Conservation (phyloP, 2,888 invertebrate species). For the Rhopalosiphum nymphaeae region DNA sequence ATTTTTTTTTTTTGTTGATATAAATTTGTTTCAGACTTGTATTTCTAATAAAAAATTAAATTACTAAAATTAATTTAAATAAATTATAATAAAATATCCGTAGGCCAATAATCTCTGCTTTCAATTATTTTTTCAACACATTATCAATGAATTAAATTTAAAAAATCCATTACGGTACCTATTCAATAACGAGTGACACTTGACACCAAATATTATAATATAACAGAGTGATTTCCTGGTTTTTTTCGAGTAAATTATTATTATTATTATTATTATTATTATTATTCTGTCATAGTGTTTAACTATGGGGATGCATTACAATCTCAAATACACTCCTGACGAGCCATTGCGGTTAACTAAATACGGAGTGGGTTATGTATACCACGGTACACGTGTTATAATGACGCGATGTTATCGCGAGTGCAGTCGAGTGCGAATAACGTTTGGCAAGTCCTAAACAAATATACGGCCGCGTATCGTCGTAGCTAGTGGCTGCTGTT, state of each 20-base stretch:
- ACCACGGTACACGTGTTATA: constrained; percentile 1
- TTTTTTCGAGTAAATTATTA: background rate
- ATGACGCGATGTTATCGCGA: constrained; percentile 39
- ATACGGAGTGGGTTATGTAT: constrained; percentile 5
- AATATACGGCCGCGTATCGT: constrained; percentile 34
- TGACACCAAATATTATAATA: background rate
- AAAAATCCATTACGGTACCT: background rate
- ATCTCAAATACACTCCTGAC: background rate
- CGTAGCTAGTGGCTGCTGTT: constrained; percentile 25
- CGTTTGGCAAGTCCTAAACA: constrained; percentile 61
- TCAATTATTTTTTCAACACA: background rate
- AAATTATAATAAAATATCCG: background rate
- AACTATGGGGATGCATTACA: background rate
- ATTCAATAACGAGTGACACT: background rate
- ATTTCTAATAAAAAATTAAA: background rate
- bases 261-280: background rate
- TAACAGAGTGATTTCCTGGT: background rate
- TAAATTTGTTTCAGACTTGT: background rate
- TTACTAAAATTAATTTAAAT: background rate
- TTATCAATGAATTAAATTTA: background rate
- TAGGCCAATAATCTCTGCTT: background rate
- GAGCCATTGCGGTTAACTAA: background rate
- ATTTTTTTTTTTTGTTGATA: background rate
- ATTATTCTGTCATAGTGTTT: background rate
- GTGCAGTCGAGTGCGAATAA: constrained; percentile 29